Evolutionary conservation across 2,888 invertebrate genomes (phyloP), one percentile per base, ranked within the genome.

Genomic region (Chymomyza caudatula): DNA sequence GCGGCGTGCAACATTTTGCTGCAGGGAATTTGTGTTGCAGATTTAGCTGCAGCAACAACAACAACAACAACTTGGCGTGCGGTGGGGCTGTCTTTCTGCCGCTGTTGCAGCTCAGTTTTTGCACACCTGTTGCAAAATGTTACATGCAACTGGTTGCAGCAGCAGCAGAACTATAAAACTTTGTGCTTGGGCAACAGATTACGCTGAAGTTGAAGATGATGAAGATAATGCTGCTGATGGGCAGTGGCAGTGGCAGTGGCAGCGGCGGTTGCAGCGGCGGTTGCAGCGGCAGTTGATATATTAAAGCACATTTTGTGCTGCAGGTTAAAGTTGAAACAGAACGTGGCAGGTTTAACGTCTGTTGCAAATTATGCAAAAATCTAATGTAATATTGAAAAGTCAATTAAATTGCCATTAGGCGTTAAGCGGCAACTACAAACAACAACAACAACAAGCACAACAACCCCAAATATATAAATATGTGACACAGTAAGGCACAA

Each of bases 121-220:
- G 86, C 85, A 82, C 82, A 83, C 82, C 82, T 83, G 82, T 83
- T 82, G 86, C 82, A 66, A 65, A 11, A 11, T 78, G 86, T 82
- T 86, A 83, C 82, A 83, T 83, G 86, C 82, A 82, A 86, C 86
- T 82, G 71, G 83, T 79, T 85, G 59, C 52, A 52, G 37, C 29
- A 20, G 37, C 47, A 29, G 44, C 43, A 43, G 11, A 37, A 73
- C 73, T 64, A 57, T 74, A 60, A 49, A 60, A 56, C 62, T 55
- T 60, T 43, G 22, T 23, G 15, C 49, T 49, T 42, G 43, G 19
- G 29, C 29, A 11, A 4, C 29, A 37, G 29, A 37, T 37, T 37
- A 11, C 8, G 4, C 29, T 11, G 29, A 2, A 37, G 29, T 4
- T 11, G 4, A 8, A 37, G 29, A 11, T 11, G 29, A 1, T 37